These are phyloP conservation scores for Phaethon lepturus DNA, from an alignment of 2,113 vertebrate genomes.

Conservation along the genomic window DNA sequence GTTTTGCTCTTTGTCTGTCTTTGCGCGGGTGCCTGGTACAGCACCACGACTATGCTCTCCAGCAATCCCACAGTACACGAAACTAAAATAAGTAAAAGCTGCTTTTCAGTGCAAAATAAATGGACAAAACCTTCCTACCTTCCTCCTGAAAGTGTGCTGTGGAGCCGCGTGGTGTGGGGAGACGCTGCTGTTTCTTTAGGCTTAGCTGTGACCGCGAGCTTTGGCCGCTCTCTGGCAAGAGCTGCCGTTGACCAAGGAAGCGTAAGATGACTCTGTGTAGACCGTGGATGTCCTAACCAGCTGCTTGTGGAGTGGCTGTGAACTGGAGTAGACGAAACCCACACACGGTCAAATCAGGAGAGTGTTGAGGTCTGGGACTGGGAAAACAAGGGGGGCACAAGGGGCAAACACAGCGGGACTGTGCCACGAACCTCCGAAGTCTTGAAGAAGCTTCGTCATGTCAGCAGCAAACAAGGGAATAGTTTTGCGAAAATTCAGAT, in stretches of 20 bases:
- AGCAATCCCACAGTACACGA: background rate
- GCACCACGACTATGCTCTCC: background rate
- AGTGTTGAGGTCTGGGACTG: conserved; percentile 27
- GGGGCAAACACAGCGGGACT: background rate
- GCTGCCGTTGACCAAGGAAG: background rate
- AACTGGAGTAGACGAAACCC: conserved; percentile 15
- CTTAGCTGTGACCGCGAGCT: background rate
- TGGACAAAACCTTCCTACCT: background rate
- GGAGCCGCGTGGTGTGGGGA: background rate
- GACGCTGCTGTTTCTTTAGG: background rate
- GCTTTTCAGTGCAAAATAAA: background rate
- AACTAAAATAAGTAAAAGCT: background rate
- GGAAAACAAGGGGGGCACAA: background rate
- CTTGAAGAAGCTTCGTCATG: conserved; percentile 48
- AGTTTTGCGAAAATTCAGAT: conserved; percentile 69
- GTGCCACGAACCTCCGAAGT: conserved; percentile 9
- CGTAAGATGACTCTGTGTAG: background rate
- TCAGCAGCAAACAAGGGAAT: conserved; percentile 73
- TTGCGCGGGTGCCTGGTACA: background rate
- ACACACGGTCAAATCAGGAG: background rate
- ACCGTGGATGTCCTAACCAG: background rate
- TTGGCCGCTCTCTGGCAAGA: background rate
- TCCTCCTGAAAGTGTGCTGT: background rate
- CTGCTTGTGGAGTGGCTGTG: background rate
- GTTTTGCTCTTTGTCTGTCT: background rate